Percentiles rank a stretch among this genome's conserved stretches.
These are phyloP conservation scores for Amphiura filiformis DNA, from an alignment of 35 echinoderm and acorn worm species.

Conservation along the genomic window DNA sequence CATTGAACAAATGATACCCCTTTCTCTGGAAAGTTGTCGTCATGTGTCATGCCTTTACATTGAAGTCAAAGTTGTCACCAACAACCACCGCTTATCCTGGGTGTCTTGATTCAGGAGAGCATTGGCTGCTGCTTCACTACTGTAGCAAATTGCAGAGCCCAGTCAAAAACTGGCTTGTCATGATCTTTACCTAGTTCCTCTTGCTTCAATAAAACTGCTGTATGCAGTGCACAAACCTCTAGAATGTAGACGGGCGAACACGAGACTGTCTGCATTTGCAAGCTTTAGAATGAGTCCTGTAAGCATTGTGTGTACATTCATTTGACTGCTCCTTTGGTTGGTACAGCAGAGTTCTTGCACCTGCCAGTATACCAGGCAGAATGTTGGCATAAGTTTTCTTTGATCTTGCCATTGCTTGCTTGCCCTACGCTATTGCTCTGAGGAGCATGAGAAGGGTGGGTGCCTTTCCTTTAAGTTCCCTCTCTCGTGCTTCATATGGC, in stretches of 20 bases:
- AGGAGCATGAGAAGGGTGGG: no score
- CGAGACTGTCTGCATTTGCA: not conserved
- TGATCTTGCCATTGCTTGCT: no score
- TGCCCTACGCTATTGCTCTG: no score
- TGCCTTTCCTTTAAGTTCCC: no score
- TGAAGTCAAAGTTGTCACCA: not conserved
- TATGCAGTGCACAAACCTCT: not conserved
- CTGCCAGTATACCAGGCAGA: not conserved
- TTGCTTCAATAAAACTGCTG: not conserved
- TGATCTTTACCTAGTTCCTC: not conserved
- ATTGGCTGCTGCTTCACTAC: not conserved
- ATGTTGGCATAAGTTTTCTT: no score
- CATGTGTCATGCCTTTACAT: not conserved
- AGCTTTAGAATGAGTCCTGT: not conserved
- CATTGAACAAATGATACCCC: not conserved
- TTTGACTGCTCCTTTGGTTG: not conserved
- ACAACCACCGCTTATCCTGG: not conserved
- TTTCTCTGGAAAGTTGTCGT: not conserved
- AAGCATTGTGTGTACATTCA: not conserved
- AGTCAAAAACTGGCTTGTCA: not conserved
- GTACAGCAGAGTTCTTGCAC: not conserved
- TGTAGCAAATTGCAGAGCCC: not conserved
- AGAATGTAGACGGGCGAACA: not conserved
- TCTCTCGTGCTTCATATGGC: no score
- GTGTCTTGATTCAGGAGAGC: not conserved